Evolutionary conservation across 2,113 vertebrate genomes (phyloP).

Genomic region (Rhea pennata): DNA sequence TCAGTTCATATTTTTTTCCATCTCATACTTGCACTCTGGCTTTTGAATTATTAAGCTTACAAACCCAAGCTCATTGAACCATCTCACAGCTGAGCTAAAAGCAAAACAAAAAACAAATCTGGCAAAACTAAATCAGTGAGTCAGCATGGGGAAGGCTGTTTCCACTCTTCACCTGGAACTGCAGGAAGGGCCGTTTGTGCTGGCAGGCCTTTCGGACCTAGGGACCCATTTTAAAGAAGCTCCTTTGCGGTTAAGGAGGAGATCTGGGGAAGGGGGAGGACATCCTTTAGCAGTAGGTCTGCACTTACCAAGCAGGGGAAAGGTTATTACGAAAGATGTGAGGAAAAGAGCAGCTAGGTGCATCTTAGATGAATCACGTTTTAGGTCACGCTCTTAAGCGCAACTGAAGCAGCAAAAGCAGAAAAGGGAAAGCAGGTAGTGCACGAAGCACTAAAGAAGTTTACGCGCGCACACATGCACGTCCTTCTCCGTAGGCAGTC

Average conservation of each 20-base stretch:
- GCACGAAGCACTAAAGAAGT: neutral
- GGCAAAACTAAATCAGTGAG: neutral
- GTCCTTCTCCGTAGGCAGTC: neutral
- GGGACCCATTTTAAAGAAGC: neutral
- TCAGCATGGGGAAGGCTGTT: neutral
- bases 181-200: accelerated
- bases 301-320: neutral
- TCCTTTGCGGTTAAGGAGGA: accelerated
- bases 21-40: neutral
- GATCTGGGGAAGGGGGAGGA: neutral
- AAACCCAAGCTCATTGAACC: neutral
- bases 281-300: neutral
- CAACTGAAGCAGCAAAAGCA: neutral
- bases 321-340: neutral
- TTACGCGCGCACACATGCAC: neutral
- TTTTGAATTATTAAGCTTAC: constrained; percentile 21
- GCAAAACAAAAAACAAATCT: neutral
- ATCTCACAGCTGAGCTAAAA: neutral
- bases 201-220: neutral
- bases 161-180: neutral
- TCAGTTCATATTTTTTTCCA: neutral
- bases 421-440: neutral
- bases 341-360: neutral
- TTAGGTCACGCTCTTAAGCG: neutral
- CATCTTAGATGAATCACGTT: accelerated